Percentiles rank a stretch among this genome's conserved stretches.
Evolutionary conservation across 2,797 vertebrate genomes (phyloP).

Genomic region (Odontamblyopus rebecca): DNA sequence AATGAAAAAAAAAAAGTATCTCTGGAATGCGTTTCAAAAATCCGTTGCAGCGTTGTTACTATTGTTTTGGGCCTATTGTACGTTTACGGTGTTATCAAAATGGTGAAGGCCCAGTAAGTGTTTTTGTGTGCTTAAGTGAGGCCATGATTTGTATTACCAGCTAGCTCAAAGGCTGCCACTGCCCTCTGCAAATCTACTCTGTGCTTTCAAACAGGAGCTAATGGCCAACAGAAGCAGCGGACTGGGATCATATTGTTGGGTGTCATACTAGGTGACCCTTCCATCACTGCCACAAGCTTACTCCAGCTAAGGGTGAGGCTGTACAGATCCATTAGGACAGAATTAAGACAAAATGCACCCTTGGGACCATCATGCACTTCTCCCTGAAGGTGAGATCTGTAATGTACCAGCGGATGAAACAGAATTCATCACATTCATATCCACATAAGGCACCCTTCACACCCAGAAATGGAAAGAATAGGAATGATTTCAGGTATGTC

Average conservation of each 20-base stretch:
- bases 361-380: slow-evolving; percentile 54
- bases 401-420: slow-evolving; percentile 55
- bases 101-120: slow-evolving; percentile 80
- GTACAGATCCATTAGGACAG: slow-evolving; percentile 61
- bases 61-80: slow-evolving; percentile 76
- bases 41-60: slow-evolving; percentile 78
- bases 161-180: slow-evolving; percentile 72
- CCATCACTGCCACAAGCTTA: slow-evolving; percentile 67
- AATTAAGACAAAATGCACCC: slow-evolving; percentile 66
- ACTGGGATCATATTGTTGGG: slow-evolving; percentile 41
- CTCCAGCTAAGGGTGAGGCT: slow-evolving; percentile 49
- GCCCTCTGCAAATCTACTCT: slow-evolving; percentile 65
- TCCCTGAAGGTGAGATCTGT: slow-evolving; percentile 63
- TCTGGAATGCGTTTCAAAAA: slow-evolving; percentile 80
- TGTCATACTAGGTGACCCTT: slow-evolving; percentile 50
- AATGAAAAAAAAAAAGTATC: slow-evolving; percentile 46
- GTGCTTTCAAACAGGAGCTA: slow-evolving; percentile 64
- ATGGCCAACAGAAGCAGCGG: slow-evolving; percentile 37
- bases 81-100: slow-evolving; percentile 67
- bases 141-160: slow-evolving; percentile 74
- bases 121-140: slow-evolving; percentile 79
- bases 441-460: slow-evolving; percentile 53
- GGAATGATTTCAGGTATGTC: slow-evolving; percentile 45
- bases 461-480: slow-evolving; percentile 45
- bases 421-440: slow-evolving; percentile 59